Evolutionary conservation across 1,140 invertebrate genomes (phyloP).

Genomic region (Hylaeus volcanicus): DNA sequence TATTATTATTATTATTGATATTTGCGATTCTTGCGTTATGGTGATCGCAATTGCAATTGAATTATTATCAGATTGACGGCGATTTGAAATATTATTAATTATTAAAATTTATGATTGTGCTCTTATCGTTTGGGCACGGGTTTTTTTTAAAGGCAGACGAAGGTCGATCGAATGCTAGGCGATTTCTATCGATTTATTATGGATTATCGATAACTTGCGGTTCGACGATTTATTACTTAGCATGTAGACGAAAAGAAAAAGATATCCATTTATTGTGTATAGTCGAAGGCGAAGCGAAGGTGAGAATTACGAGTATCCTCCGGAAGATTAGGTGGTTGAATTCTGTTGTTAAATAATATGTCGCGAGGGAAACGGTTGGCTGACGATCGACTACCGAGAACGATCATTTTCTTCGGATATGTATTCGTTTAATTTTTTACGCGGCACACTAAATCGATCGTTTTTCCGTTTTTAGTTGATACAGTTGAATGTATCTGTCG

Average conservation of each 20-base stretch:
- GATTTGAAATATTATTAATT: slow-evolving; percentile 63
- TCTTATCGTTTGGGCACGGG: slow-evolving; percentile 43
- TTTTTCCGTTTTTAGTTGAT: too few species aligned
- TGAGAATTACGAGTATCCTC: slow-evolving; percentile 64
- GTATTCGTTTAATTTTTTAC: background rate
- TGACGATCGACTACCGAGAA: slow-evolving; percentile 63
- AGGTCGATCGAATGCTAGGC: slow-evolving; percentile 52
- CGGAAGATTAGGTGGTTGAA: slow-evolving; percentile 76
- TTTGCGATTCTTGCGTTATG: slow-evolving; percentile 44
- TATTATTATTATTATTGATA: slow-evolving; percentile 50
- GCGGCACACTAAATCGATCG: background rate
- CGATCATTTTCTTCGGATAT: background rate
- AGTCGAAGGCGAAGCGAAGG: slow-evolving; percentile 61
- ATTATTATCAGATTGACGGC: slow-evolving; percentile 41
- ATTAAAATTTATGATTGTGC: slow-evolving; percentile 72
- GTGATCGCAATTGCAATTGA: slow-evolving; percentile 52
- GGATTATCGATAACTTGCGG: slow-evolving; percentile 48
- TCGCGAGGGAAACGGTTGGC: slow-evolving; percentile 70
- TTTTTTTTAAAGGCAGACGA: slow-evolving; percentile 60
- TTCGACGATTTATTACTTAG: slow-evolving; percentile 68
- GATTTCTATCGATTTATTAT: slow-evolving; percentile 67
- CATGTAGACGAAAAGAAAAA: slow-evolving; percentile 67
- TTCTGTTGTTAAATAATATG: slow-evolving; percentile 78
- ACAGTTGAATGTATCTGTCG: too few species aligned
- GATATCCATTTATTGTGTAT: slow-evolving; percentile 77